A percentile compares a stretch with the other conserved stretches of the same genome.
These are phyloP conservation scores for Callosobruchus maculatus DNA, from an alignment of 2,888 invertebrate genomes.

Conservation along the genomic window DNA sequence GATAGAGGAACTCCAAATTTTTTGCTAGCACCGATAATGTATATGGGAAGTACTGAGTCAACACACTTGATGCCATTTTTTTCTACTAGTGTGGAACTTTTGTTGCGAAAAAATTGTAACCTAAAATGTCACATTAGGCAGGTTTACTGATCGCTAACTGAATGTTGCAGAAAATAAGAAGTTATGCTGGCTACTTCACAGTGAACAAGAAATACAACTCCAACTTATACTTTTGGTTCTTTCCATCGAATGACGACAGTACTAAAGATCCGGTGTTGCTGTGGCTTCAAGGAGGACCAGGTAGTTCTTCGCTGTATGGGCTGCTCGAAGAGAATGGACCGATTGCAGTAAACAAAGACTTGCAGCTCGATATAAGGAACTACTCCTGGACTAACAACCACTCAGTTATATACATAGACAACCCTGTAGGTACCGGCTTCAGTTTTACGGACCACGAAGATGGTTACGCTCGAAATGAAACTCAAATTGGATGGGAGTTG, in stretches of 20 bases:
- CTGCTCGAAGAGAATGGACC: constrained; percentile 79
- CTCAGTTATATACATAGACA: too few relatives aligned
- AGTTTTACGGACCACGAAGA: constrained; percentile 64
- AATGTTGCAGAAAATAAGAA: constrained; percentile 51
- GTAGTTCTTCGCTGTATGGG: constrained; percentile 74
- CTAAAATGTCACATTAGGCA: too few relatives aligned
- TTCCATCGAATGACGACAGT: constrained; percentile 63
- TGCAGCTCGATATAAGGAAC: neutral
- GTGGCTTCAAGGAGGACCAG: constrained; percentile 87
- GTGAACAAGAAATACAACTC: constrained; percentile 74
- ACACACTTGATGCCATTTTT: too few relatives aligned
- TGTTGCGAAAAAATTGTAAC: too few relatives aligned
- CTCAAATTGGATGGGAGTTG: constrained; percentile 73
- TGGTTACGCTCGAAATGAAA: constrained; percentile 76
- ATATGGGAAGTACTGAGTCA: too few relatives aligned
- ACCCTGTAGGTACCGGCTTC: too few relatives aligned
- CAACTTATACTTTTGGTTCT: too few relatives aligned
- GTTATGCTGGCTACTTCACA: constrained; percentile 78
- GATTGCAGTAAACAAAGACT: constrained; percentile 51
- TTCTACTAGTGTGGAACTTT: too few relatives aligned
- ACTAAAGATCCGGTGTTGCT: constrained; percentile 68
- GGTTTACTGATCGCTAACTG: too few relatives aligned
- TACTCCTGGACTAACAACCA: constrained; percentile 57
- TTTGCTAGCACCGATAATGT: too few relatives aligned
- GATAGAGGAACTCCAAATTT: too few relatives aligned